A percentile compares a stretch with the other conserved stretches of the same genome.
Conservation (phyloP, 2,888 invertebrate species). For the Leuctra nigra region DNA sequence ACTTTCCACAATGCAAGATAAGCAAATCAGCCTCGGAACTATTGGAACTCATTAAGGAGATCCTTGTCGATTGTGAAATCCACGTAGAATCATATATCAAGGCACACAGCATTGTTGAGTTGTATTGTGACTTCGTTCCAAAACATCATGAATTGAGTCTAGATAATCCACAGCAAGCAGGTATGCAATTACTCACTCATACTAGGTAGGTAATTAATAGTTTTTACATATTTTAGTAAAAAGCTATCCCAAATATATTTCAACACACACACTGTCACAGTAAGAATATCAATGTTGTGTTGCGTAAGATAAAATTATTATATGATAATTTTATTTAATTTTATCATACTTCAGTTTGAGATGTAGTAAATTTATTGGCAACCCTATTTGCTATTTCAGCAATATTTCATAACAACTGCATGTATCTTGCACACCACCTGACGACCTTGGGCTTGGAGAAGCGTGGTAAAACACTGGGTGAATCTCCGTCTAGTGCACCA, state of each 20-base stretch:
- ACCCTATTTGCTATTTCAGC: conserved; percentile 49
- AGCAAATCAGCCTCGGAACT: conserved; percentile 51
- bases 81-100: conserved; percentile 58
- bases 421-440: conserved; percentile 73
- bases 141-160: conserved; percentile 72
- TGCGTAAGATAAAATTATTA: no score
- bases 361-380: no score
- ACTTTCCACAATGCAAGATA: conserved; percentile 46
- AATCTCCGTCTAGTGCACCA: conserved; percentile 49
- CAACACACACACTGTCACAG: no score
- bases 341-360: no score
- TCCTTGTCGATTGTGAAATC: conserved; percentile 58
- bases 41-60: conserved; percentile 53
- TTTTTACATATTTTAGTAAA: no score
- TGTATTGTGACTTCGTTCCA: conserved; percentile 71
- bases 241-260: no score
- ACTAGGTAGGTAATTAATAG: no score
- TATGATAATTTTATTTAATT: no score
- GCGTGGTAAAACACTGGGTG: conserved; percentile 51
- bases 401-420: conserved; percentile 85
- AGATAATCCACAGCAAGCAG: conserved; percentile 37
- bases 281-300: no score
- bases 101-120: conserved; percentile 63
- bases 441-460: conserved; percentile 61
- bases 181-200: neutral